phyloP scores from a whole-genome alignment of 2,888 invertebrate species.

The Drosophila ochracea region DNA sequence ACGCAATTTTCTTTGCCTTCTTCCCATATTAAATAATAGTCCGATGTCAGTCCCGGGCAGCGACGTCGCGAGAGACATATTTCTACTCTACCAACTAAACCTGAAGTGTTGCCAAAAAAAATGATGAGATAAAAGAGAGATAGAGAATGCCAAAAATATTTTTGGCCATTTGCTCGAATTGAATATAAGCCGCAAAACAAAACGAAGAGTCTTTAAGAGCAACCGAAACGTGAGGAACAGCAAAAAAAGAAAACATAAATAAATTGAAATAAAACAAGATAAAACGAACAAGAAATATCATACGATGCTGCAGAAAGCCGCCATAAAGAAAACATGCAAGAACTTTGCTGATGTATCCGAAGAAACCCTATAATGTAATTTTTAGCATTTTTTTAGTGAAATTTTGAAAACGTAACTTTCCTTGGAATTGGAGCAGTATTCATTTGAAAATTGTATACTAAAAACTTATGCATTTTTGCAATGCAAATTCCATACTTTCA shows the following conservation, averaged over 20 bases:
- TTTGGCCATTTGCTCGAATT: conserved; percentile 44
- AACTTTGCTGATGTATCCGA: conserved; percentile 9
- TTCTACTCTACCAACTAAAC: conserved; percentile 34
- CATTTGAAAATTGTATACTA: not conserved
- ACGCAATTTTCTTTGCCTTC: conserved; percentile 9
- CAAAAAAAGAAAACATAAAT: conserved; percentile 14
- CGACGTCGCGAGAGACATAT: conserved; percentile 33
- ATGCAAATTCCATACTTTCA: not conserved
- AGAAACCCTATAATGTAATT: conserved; percentile 15
- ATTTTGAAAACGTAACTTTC: not conserved
- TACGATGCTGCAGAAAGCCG: conserved; percentile 73
- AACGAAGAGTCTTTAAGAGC: conserved; percentile 48
- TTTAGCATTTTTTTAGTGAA: not conserved
- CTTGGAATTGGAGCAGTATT: too few species aligned
- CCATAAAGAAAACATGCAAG: conserved; percentile 43
- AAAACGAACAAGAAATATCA: conserved; percentile 59
- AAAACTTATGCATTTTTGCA: not conserved
- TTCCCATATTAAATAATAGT: conserved; percentile 48
- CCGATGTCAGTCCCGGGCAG: conserved; percentile 12
- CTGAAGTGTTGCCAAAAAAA: conserved; percentile 17
- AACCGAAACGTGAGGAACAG: conserved; percentile 58
- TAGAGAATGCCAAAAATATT: conserved; percentile 41
- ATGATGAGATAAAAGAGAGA: conserved; percentile 4
- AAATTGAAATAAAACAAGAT: not conserved
- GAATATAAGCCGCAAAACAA: conserved; percentile 17